These are phyloP conservation scores for Sarcophaga subvicina DNA, from an alignment of 2,888 invertebrate genomes.

Conservation along the genomic window DNA sequence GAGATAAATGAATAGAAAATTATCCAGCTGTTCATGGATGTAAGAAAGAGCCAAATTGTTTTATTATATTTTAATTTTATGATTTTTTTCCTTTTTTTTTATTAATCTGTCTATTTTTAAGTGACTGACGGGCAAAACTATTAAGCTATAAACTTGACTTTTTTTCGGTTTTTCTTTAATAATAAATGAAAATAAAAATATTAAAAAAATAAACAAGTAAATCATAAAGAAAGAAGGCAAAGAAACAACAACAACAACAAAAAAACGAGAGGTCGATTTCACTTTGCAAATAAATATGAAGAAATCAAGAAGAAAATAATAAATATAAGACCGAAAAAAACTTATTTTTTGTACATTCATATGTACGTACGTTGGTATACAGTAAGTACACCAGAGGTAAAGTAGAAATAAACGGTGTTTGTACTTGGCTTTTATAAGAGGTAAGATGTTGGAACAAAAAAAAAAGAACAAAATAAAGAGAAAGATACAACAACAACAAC, in stretches of 20 bases:
- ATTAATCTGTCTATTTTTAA: slow-evolving; percentile 29
- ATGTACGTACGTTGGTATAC: background rate
- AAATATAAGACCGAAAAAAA: background rate
- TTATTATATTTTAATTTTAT: slow-evolving; percentile 16
- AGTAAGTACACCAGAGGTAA: background rate
- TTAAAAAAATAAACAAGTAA: slow-evolving; percentile 51
- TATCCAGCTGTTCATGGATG: slow-evolving; percentile 27
- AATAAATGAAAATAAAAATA: slow-evolving; percentile 50
- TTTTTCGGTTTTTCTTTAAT: slow-evolving; percentile 33
- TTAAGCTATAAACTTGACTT: slow-evolving; percentile 49
- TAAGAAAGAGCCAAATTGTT: slow-evolving; percentile 40
- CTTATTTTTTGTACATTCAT: background rate
- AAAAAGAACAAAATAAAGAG: slow-evolving; percentile 31
- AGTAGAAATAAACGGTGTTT: slow-evolving; percentile 3
- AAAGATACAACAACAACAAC: background rate
- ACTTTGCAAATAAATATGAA: slow-evolving; percentile 61
- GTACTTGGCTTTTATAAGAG: slow-evolving; percentile 47
- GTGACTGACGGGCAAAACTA: slow-evolving; percentile 60
- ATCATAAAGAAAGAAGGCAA: slow-evolving; percentile 37
- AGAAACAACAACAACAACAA: background rate
- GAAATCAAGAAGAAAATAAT: slow-evolving; percentile 43
- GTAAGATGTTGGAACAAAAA: background rate
- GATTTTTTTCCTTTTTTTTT: background rate
- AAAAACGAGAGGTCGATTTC: slow-evolving; percentile 64
- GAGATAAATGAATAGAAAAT: slow-evolving; percentile 11